Conservation (phyloP, 2,797 vertebrate genomes). For the Tauraco hartlaubi region DNA sequence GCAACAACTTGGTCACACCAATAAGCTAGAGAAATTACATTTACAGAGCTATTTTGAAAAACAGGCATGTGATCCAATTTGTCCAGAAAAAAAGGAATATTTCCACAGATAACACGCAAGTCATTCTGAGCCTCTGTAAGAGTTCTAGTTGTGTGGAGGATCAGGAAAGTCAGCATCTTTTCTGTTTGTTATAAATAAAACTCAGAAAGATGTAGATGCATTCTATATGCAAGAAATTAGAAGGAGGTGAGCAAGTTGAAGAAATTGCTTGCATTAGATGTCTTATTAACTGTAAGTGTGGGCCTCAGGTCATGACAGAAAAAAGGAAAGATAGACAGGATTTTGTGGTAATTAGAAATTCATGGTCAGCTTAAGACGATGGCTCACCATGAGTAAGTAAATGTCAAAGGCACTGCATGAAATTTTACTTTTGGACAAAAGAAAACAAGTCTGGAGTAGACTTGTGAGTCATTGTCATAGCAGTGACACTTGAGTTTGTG, state of each 20-base stretch:
- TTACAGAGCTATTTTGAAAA: neutral
- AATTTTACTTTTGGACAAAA: neutral
- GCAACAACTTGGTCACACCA: neutral
- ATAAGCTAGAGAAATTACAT: neutral
- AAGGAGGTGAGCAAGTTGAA: neutral
- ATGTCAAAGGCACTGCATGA: neutral
- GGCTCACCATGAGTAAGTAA: neutral
- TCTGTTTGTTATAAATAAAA: neutral
- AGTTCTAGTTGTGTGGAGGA: neutral
- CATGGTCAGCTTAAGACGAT: neutral
- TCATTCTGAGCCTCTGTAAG: neutral
- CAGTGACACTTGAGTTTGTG: neutral
- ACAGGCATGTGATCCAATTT: neutral
- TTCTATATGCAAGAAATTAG: neutral
- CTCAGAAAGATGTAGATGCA: neutral
- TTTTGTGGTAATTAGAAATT: neutral
- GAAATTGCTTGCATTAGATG: neutral
- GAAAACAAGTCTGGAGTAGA: neutral
- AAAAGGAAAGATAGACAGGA: neutral
- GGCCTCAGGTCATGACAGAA: neutral
- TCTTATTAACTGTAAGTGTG: neutral
- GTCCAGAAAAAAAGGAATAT: neutral
- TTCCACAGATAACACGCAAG: slow-evolving; percentile 4
- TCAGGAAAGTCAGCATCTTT: neutral
- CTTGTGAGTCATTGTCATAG: slow-evolving; percentile 1